Evolutionary conservation across 2,888 invertebrate genomes (phyloP), one percentile per base, ranked within the genome.

Genomic region (Brenthis hecate): DNA sequence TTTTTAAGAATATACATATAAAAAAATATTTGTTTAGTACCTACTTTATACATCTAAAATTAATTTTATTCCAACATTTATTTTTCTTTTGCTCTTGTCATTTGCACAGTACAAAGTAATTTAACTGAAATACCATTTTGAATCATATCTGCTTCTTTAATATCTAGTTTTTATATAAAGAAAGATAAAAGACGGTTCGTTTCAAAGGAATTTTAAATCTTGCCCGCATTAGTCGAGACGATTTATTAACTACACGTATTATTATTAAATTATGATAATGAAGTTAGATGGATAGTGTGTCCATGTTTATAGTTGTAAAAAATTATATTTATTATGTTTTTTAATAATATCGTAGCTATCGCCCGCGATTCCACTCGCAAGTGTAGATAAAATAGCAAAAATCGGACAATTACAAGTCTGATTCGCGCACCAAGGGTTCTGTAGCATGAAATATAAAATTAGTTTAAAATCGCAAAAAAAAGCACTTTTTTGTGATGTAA

Each of bases 211-310:
- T 66, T 58, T 54, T 28, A 56, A 67, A 60, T 60, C 60, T 60
- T 50, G 32, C 60, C 50, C 60, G 60, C 43, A 54, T 66, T 60
- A 23, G 16, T 4, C 32, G 54, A 60, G 54, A 60, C 54, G 47
- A 32, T 55, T 60, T 54, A 14, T 58, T 28, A 54, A 54, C 23
- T 66, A 60, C 48, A 56, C 64, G 48, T 56, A 19, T 6, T 62
- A 65, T 62, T 65, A 57, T 71, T 62, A 68, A 65, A 68, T 65
- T 68, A 71, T 71, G 68, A 63, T 62, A 68, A 68, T 57, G 36
- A 58, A 56, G 51, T 65, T 58, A 36, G 8, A 14, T 56, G 32
- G 1, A 16, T 64, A 57, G 28, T 36, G 48, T 71, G 56, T 54
- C 70, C 68, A 70, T 56, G n/a, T 11, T 50, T 56, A 23, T 16